phyloP scores from a whole-genome alignment of 2,888 invertebrate genomes.

The Metacarcinus magister region DNA sequence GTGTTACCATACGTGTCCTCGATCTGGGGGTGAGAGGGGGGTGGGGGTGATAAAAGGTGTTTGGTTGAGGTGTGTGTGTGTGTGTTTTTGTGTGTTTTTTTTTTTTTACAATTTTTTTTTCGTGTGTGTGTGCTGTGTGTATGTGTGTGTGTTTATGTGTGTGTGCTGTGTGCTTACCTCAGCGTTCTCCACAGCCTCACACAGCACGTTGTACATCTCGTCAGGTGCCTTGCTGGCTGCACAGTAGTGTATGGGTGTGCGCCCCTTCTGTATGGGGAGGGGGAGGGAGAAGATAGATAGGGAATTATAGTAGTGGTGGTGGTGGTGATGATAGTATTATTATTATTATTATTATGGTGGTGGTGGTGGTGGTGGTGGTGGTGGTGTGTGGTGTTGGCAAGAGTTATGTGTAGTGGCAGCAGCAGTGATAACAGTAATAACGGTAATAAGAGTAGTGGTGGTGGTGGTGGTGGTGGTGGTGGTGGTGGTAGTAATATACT shows the following conservation, averaged over 20 bases:
- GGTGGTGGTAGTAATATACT: not conserved
- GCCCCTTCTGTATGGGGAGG: constrained; percentile 89
- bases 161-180: constrained; percentile 84
- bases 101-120: not conserved
- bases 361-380: too few relatives aligned
- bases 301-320: too few relatives aligned
- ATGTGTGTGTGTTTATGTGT: not conserved
- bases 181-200: constrained; percentile 88
- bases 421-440: not conserved
- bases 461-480: not conserved
- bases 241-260: constrained; percentile 93
- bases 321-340: too few relatives aligned
- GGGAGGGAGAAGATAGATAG: too few relatives aligned
- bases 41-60: not conserved
- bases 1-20: constrained; percentile 87
- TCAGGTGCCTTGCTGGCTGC: constrained; percentile 88
- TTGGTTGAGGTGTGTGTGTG: not conserved
- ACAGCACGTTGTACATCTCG: constrained; percentile 87
- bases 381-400: too few relatives aligned
- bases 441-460: not conserved
- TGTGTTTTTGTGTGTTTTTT: not conserved
- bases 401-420: not conserved
- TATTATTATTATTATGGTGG: too few relatives aligned
- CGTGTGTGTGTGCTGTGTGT: not conserved
- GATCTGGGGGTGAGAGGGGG: constrained; percentile 14